Conservation (phyloP, 92 coral and sea anemone genomes). For the Actinostola sp. region DNA sequence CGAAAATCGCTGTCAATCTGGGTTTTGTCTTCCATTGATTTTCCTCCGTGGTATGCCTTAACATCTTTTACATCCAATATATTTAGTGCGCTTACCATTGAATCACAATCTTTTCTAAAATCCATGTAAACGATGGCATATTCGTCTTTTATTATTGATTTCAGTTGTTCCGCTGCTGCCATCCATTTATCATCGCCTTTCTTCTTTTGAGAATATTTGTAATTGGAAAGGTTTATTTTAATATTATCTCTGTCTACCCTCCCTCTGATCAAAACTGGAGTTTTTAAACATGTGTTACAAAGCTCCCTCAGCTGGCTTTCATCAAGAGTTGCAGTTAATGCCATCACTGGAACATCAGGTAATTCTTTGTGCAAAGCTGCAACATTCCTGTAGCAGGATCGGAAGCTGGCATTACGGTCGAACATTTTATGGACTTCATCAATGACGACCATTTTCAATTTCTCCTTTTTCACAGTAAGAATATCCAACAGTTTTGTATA, state of each 20-base stretch:
- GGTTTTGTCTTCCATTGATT: slow-evolving; percentile 10
- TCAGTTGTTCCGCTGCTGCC: slow-evolving; percentile 12
- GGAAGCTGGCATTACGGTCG: slow-evolving; percentile 31
- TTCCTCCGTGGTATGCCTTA: slow-evolving; percentile 22
- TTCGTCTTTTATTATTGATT: neutral
- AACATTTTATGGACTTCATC: slow-evolving; percentile 63
- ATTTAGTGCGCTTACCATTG: slow-evolving; percentile 19
- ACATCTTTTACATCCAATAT: slow-evolving; percentile 22
- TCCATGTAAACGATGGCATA: slow-evolving; percentile 43
- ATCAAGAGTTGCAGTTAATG: slow-evolving; percentile 39
- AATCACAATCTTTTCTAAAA: slow-evolving; percentile 27
- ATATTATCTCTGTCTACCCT: slow-evolving; percentile 27
- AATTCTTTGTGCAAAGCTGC: slow-evolving; percentile 12
- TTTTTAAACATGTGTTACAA: neutral
- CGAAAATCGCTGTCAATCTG: slow-evolving; percentile 34
- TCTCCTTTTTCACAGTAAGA: slow-evolving; percentile 3
- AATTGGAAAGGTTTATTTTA: neutral
- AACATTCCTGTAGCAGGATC: slow-evolving; percentile 25
- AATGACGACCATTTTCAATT: slow-evolving; percentile 34
- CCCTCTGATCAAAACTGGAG: slow-evolving; percentile 30
- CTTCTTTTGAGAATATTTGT: slow-evolving; percentile 20
- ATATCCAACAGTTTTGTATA: neutral
- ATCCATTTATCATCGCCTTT: slow-evolving; percentile 15
- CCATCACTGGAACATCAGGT: slow-evolving; percentile 32
- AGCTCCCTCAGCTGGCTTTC: slow-evolving; percentile 10